A percentile compares a stretch with the other conserved stretches of the same genome.
Conservation (phyloP, 2,797 vertebrate genomes). For the Alosa sapidissima region DNA sequence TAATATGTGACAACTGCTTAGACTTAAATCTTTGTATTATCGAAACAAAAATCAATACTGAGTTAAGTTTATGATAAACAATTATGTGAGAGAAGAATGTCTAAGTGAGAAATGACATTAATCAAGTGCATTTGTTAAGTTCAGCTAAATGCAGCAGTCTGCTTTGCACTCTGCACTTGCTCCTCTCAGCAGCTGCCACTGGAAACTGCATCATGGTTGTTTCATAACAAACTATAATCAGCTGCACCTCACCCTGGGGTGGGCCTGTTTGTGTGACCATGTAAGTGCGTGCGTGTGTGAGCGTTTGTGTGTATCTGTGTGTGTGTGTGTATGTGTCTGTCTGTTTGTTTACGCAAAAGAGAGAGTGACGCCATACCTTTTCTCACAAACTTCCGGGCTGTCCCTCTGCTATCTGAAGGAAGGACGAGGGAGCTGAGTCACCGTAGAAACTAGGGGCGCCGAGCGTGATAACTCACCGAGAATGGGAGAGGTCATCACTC, state of each 20-base stretch:
- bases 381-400: conserved; percentile 41
- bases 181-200: conserved; percentile 37
- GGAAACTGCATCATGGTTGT: conserved; percentile 54
- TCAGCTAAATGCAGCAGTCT: background rate
- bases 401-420: conserved; percentile 66
- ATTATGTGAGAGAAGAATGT: no score
- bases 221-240: conserved; percentile 40
- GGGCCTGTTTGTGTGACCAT: background rate
- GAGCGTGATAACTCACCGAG: conserved; percentile 57
- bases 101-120: background rate
- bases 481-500: conserved; percentile 67
- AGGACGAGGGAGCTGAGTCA: conserved; percentile 70
- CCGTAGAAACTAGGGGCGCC: conserved; percentile 46
- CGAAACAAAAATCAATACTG: background rate
- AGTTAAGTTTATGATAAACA: background rate
- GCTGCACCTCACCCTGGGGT: conserved; percentile 47
- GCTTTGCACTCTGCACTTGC: background rate
- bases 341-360: background rate
- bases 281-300: background rate
- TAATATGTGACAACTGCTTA: background rate
- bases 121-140: background rate
- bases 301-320: background rate
- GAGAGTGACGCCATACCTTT: conserved; percentile 25
- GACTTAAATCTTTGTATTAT: background rate
- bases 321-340: background rate